phyloP scores from a whole-genome alignment of 2,113 vertebrate species.

The Elanoides forficatus region DNA sequence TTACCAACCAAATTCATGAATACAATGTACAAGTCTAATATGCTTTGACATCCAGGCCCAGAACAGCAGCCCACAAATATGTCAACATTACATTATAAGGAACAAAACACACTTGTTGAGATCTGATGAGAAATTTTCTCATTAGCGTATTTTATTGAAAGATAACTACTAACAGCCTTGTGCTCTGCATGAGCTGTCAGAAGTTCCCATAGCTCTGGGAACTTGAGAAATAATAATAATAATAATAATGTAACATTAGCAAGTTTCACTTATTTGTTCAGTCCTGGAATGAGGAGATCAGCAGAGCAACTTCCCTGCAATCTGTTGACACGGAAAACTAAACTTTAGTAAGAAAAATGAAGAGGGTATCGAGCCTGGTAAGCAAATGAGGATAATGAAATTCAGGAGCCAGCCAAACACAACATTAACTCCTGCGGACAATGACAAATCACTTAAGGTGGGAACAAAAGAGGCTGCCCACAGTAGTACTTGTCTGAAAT shows the following conservation, averaged over 20 bases:
- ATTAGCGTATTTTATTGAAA: slow-evolving; percentile 37
- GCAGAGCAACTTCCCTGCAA: not conserved
- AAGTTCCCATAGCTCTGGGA: not conserved
- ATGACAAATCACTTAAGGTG: not conserved
- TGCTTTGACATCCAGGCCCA: not conserved
- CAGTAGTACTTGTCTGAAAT: not conserved
- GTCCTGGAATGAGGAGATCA: not conserved
- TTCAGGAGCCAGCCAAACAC: not conserved
- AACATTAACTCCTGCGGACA: not conserved
- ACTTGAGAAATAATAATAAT: not conserved
- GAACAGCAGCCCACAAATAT: slow-evolving; percentile 30
- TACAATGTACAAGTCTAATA: slow-evolving; percentile 2
- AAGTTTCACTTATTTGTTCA: not conserved
- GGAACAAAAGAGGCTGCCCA: not conserved
- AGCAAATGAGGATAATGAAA: not conserved
- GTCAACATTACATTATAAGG: slow-evolving; percentile 26
- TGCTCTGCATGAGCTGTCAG: slow-evolving; percentile 44
- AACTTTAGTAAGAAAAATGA: not conserved
- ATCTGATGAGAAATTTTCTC: slow-evolving; percentile 40
- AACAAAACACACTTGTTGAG: slow-evolving; percentile 43
- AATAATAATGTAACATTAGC: not conserved
- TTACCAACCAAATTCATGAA: not conserved
- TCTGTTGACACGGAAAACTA: not conserved
- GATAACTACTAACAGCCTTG: not conserved
- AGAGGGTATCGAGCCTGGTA: not conserved